Percentiles rank a stretch among this genome's conserved stretches.
Evolutionary conservation across 2,797 vertebrate species (phyloP).

Genomic region (Acrossocheilus wenchowensis): DNA sequence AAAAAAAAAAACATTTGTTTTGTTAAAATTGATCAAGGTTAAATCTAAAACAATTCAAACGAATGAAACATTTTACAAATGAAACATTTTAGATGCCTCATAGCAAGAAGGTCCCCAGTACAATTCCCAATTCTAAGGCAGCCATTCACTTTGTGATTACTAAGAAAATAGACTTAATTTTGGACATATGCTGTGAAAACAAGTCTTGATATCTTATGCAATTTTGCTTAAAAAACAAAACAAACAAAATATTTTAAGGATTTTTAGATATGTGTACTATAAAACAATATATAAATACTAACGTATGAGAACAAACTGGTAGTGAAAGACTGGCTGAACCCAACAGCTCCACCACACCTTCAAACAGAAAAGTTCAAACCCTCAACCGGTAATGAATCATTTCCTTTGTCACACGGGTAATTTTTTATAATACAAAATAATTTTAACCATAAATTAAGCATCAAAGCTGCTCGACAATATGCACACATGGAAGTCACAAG

Average conservation of each 20-base stretch:
- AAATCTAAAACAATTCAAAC: neutral
- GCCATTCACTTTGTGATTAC: neutral
- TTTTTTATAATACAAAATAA: neutral
- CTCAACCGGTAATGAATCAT: conserved; percentile 1
- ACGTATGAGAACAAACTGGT: neutral
- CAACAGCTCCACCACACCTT: neutral
- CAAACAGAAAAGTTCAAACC: conserved; percentile 13
- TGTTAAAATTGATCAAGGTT: neutral
- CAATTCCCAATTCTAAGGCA: neutral
- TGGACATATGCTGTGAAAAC: neutral
- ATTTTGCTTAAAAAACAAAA: no score
- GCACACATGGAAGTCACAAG: neutral
- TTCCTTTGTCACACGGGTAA: neutral
- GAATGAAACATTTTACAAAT: neutral
- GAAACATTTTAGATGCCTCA: neutral
- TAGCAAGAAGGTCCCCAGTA: neutral
- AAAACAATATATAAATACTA: neutral
- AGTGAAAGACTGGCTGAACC: conserved; percentile 1
- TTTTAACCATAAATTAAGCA: neutral
- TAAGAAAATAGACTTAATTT: neutral
- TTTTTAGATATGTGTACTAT: neutral
- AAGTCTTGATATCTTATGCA: no score
- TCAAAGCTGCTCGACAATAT: neutral
- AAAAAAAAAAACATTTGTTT: neutral
- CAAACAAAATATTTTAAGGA: neutral